phyloP scores from a whole-genome alignment of 1,140 invertebrate genomes.

The Megalonaias nervosa region DNA sequence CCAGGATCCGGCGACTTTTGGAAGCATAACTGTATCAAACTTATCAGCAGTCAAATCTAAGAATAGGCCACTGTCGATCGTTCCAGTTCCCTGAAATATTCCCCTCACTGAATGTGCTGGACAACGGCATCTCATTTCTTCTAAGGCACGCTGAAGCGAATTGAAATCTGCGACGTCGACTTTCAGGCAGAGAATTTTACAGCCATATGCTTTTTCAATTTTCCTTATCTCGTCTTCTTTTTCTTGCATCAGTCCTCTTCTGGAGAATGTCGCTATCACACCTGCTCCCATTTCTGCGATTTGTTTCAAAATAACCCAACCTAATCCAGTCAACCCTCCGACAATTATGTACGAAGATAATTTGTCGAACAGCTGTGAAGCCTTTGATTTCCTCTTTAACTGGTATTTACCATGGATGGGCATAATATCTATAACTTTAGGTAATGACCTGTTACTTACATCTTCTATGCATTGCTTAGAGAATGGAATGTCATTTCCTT shows the following conservation, averaged over 20 bases:
- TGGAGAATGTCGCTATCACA: constrained; percentile 39
- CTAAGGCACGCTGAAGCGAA: constrained; percentile 2
- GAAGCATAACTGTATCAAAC: constrained; percentile 18
- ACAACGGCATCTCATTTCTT: neutral
- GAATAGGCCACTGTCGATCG: constrained; percentile 8
- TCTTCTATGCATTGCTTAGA: too few relatives aligned
- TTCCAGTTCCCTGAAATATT: constrained; percentile 36
- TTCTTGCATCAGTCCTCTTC: constrained; percentile 21
- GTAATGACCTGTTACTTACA: too few relatives aligned
- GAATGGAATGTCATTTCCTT: too few relatives aligned
- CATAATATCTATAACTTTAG: neutral
- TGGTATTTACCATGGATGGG: too few relatives aligned
- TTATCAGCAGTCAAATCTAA: constrained; percentile 7
- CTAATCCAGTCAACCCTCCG: constrained; percentile 58
- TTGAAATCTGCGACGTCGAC: constrained; percentile 24
- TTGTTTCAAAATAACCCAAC: constrained; percentile 51
- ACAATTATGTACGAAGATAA: constrained; percentile 51
- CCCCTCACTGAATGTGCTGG: constrained; percentile 6
- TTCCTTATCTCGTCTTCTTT: neutral
- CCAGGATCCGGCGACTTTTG: constrained; percentile 29
- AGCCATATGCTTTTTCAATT: neutral
- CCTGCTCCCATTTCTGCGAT: constrained; percentile 51
- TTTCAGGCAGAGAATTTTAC: constrained; percentile 3
- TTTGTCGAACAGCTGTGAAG: constrained; percentile 21
- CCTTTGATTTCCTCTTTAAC: too few relatives aligned